Conservation (phyloP, 2,797 vertebrate species). For the Petrocephalus sullivani region DNA sequence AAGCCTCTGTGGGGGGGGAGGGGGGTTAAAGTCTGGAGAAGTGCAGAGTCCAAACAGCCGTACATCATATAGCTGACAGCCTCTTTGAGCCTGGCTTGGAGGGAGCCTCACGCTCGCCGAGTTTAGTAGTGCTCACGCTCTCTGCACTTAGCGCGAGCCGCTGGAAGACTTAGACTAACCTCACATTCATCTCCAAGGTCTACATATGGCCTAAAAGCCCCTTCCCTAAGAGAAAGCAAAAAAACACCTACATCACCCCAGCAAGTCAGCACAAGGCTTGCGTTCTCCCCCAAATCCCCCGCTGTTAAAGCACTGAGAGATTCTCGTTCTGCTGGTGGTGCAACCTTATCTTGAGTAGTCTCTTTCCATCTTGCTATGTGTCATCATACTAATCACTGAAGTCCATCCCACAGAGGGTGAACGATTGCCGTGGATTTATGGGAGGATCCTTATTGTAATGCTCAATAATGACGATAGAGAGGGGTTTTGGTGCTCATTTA, state of each 20-base stretch:
- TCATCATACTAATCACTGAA: slow-evolving; percentile 5
- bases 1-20: slow-evolving; percentile 9
- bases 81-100: slow-evolving; percentile 19
- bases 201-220: neutral
- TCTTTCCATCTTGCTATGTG: neutral
- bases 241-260: neutral
- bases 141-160: slow-evolving; percentile 26
- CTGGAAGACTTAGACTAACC: slow-evolving; percentile 26
- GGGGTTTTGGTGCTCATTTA: neutral
- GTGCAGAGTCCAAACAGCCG: slow-evolving; percentile 26
- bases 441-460: slow-evolving; percentile 16
- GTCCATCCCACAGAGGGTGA: neutral
- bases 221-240: neutral
- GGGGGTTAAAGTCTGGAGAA: slow-evolving; percentile 5
- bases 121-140: slow-evolving; percentile 34
- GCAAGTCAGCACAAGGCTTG: neutral
- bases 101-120: slow-evolving; percentile 29
- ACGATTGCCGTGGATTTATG: neutral
- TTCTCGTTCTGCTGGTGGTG: neutral
- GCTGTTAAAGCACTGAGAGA: neutral
- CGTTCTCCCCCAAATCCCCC: neutral
- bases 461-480: slow-evolving; percentile 5
- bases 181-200: neutral
- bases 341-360: neutral
- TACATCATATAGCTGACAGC: slow-evolving; percentile 22